Base-by-base conservation (phyloP, 2,888 invertebrate genomes). In the Leptarthrus brevirostris region DNA sequence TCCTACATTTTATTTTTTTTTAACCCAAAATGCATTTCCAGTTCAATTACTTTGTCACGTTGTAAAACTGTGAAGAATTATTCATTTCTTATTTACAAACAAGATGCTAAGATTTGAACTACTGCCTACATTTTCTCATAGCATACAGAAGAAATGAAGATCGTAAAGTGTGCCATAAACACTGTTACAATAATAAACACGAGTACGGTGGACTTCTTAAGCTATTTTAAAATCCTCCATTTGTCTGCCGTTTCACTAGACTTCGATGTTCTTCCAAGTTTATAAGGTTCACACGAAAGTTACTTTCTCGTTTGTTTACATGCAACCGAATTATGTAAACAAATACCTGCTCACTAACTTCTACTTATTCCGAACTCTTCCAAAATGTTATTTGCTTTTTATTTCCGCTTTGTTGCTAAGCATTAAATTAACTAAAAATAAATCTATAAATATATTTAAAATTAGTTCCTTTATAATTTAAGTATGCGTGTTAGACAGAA, bases 151-250 rank as follows among this genome's bases (percentile, higher is more conserved):
- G 6, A 47, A 12, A 47, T 16, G 16, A 64, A 61, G 53, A 53
- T 73, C 73, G 73, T 73, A 73, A 73, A 73, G 73, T 73, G 73
- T 52, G 73, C 73, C 53, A 73, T 73, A 73, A 73, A 73, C 73
- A 73, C 64, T 47, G 47, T 3, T 6, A 47, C 47, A 40, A 56
- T 64, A 73, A 73, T 53, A 73, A 73, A 73, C 73, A 64, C 49
- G 53, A 49, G 64, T 64, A 64, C 24, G n/a, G n/a, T n/a, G n/a
- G n/a, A n/a, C n/a, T n/a, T 47, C 20, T 12, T 12, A 12, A 12
- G 47, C n/a, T 47, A 47, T 47, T 47, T 47, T 16, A 12, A 47
- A 6, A 4, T 12, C 12, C 12, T 4, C 3, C 3, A 14, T 47
- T 47, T 47, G 47, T 47, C 47, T 47, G 47, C 4, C 30, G 3